Percentiles rank a stretch among this genome's conserved stretches.
Conservation (phyloP, 2,888 invertebrate species). For the Sclerodermus sp. region DNA sequence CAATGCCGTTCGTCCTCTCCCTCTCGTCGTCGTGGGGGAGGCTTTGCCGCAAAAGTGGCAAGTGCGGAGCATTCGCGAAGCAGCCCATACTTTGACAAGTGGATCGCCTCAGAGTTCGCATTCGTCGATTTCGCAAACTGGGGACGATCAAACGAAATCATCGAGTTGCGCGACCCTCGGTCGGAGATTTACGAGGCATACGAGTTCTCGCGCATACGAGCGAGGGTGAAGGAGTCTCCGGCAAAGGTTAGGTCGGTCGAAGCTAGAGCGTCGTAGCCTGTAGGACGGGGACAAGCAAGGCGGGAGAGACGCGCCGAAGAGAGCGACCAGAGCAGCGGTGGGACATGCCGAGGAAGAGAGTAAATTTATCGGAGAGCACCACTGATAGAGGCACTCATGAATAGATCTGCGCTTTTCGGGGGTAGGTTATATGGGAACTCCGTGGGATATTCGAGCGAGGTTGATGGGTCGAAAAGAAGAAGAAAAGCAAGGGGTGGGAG, state of each 20-base stretch:
- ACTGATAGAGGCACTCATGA: constrained; percentile 52
- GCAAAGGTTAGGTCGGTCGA: no score
- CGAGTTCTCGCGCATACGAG: no score
- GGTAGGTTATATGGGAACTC: constrained; percentile 30
- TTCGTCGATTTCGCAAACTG: constrained; percentile 12
- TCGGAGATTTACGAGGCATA: no score
- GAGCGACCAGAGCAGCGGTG: no score
- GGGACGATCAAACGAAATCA: constrained; percentile 39
- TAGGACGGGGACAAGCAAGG: no score
- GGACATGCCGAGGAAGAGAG: constrained; percentile 19
- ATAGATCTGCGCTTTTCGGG: constrained; percentile 52
- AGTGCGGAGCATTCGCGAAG: no score
- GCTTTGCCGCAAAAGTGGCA: no score
- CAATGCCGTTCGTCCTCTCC: not conserved
- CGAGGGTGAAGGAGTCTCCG: no score
- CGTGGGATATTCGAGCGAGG: constrained; percentile 28
- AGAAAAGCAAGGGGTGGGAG: constrained; percentile 6
- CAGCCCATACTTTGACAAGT: not conserved
- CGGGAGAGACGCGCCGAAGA: no score
- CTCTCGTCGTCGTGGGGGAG: not conserved
- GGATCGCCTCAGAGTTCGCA: no score
- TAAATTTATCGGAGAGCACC: constrained; percentile 49
- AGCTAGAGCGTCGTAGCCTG: no score
- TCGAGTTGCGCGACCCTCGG: constrained; percentile 13
- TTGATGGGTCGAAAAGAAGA: constrained; percentile 12